Base-by-base conservation (phyloP, 2,113 vertebrate species). In the Takifugu flavidus region DNA sequence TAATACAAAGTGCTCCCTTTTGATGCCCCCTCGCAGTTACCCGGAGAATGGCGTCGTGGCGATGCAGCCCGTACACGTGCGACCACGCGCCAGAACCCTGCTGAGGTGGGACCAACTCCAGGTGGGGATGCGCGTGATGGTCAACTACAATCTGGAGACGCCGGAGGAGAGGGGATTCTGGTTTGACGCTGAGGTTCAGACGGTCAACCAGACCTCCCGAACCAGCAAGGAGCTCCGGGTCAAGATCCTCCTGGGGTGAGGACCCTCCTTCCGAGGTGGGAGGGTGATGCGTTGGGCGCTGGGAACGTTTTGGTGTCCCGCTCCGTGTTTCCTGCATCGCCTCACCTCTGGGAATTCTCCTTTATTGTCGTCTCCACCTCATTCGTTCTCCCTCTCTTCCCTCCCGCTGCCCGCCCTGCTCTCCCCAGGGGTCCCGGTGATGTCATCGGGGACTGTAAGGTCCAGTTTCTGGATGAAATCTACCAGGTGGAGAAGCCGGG, bases 101-200 rank as follows among this genome's bases (percentile, higher is more conserved):
- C 90, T 97, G 71, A 90, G 90, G 57, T 98, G 93, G 90, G 94
- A 90, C 77, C 92, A 97, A 78, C 88, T 98, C 28, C 88, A 91
- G 80, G 88, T 94, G 56, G 95, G 95, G 65, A 93, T 93, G 86
- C 82, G 85, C 11, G 93, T 97, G 70, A 94, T 98, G 94, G 93
- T 96, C 78, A 98, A 97, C 89, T 97, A 98, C 90, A 98, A 98
- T 81, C 90, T 98, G 79, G 96, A 98, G 88, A 91, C 90, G 4
- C 96, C 96, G 12, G 93, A 95, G 65, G 95, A 98, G 87, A 92
- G 96, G 86, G 96, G 96, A 77, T 98, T 98, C 85, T 98, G 96
- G 96, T 98, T 95, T 74, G 96, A 98, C 72, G 95, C 94, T 34
- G 95, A 97, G 90, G 88, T 98, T 80, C 92, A 93, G 54, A 56